A percentile compares a stretch with the other conserved stretches of the same genome.
Conservation (phyloP, 2,113 vertebrate species). For the Noctilio leporinus region DNA sequence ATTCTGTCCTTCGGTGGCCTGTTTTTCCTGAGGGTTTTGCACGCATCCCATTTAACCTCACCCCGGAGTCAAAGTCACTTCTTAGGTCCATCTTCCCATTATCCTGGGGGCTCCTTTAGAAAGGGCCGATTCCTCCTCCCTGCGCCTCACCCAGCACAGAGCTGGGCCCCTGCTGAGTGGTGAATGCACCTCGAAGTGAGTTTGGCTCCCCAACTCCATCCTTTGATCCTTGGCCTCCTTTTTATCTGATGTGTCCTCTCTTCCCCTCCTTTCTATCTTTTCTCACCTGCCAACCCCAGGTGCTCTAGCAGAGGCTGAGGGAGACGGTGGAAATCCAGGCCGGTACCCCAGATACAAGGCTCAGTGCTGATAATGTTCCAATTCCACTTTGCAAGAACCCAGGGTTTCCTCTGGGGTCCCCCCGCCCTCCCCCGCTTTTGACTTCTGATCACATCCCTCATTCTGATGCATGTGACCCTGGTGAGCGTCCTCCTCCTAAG, state of each 20-base stretch:
- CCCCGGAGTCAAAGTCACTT: background rate
- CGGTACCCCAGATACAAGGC: background rate
- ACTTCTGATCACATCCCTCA: background rate
- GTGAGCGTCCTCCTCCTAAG: background rate
- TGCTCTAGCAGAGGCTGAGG: background rate
- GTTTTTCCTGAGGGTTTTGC: background rate
- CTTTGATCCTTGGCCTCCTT: background rate
- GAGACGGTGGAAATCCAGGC: background rate
- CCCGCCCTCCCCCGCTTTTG: too few relatives aligned
- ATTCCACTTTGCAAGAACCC: background rate
- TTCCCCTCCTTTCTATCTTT: background rate
- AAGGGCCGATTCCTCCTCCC: background rate
- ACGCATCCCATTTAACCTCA: background rate
- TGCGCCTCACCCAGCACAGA: too few relatives aligned
- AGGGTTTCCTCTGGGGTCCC: background rate
- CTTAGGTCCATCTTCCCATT: background rate
- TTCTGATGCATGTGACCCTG: background rate
- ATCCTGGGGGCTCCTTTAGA: background rate
- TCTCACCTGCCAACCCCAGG: background rate
- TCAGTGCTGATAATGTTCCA: background rate
- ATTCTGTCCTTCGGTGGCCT: background rate
- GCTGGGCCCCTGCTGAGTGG: background rate
- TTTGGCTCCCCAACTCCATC: accelerated
- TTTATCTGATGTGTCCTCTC: background rate
- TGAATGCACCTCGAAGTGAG: background rate